phyloP scores from a whole-genome alignment of 2,888 invertebrate genomes.

The Therioaphis trifolii region DNA sequence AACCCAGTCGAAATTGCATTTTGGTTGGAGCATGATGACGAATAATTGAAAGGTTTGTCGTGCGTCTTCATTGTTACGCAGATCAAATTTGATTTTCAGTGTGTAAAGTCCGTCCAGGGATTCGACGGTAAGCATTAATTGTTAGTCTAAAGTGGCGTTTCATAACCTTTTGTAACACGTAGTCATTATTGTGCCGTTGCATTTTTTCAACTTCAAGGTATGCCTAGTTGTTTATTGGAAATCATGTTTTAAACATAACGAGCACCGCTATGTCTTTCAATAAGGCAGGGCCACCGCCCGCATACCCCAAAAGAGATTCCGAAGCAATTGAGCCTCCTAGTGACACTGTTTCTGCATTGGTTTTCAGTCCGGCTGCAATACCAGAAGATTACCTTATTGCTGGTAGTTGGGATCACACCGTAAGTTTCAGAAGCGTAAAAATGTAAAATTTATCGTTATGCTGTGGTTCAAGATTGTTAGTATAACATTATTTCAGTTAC shows the following conservation, averaged over 20 bases:
- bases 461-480: neutral
- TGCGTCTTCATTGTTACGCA: too few species aligned
- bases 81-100: too few species aligned
- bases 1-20: too few species aligned
- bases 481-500: slow-evolving; percentile 71
- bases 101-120: too few species aligned
- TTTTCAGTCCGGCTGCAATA: slow-evolving; percentile 91
- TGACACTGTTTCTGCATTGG: slow-evolving; percentile 92
- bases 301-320: slow-evolving; percentile 89
- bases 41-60: too few species aligned
- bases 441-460: neutral
- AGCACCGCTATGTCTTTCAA: slow-evolving; percentile 16
- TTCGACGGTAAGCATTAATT: too few species aligned
- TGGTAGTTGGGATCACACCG: slow-evolving; percentile 94
- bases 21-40: too few species aligned
- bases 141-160: too few species aligned
- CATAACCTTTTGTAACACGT: too few species aligned
- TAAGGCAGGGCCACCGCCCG: slow-evolving; percentile 69
- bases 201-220: too few species aligned
- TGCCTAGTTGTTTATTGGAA: neutral
- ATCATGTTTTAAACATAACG: slow-evolving; percentile 24
- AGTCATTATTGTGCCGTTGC: too few species aligned
- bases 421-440: slow-evolving; percentile 68
- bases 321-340: slow-evolving; percentile 95
- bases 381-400: slow-evolving; percentile 92